Evolutionary conservation across 2,888 invertebrate species (phyloP).

Genomic region (Dicyrtomina minuta): DNA sequence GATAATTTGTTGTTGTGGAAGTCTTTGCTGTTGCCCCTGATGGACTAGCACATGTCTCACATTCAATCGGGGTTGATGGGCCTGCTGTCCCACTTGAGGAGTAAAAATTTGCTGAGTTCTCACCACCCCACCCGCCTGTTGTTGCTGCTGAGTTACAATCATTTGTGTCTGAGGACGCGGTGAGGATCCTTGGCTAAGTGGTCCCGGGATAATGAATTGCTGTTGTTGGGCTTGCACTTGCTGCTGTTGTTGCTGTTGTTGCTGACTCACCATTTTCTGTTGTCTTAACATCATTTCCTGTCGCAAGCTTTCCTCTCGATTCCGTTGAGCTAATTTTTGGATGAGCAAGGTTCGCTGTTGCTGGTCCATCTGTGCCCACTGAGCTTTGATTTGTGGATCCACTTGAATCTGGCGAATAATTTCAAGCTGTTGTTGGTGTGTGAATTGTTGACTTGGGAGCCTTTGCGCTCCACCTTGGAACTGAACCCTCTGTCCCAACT

Average conservation of each 20-base stretch:
- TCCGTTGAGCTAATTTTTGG: conserved; percentile 50
- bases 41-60: conserved; percentile 52
- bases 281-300: conserved; percentile 50
- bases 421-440: conserved; percentile 50
- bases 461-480: conserved; percentile 24
- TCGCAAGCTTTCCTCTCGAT: conserved; percentile 49
- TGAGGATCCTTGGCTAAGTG: conserved; percentile 35
- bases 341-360: conserved; percentile 45
- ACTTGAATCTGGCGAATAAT: conserved; percentile 50
- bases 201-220: conserved; percentile 42
- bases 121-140: conserved; percentile 43
- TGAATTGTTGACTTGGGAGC: conserved; percentile 33
- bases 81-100: conserved; percentile 46
- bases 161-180: conserved; percentile 45
- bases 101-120: conserved; percentile 51
- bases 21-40: conserved; percentile 42
- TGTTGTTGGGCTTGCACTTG: conserved; percentile 28
- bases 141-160: conserved; percentile 41
- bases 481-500: conserved; percentile 30
- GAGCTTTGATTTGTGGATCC: conserved; percentile 50
- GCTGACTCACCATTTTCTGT: conserved; percentile 45
- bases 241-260: conserved; percentile 24
- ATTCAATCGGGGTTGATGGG: conserved; percentile 40
- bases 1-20: conserved; percentile 41
- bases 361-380: conserved; percentile 52